phyloP scores from a whole-genome alignment of 2,797 vertebrate genomes.

The Microctenopoma steveboyesi region DNA sequence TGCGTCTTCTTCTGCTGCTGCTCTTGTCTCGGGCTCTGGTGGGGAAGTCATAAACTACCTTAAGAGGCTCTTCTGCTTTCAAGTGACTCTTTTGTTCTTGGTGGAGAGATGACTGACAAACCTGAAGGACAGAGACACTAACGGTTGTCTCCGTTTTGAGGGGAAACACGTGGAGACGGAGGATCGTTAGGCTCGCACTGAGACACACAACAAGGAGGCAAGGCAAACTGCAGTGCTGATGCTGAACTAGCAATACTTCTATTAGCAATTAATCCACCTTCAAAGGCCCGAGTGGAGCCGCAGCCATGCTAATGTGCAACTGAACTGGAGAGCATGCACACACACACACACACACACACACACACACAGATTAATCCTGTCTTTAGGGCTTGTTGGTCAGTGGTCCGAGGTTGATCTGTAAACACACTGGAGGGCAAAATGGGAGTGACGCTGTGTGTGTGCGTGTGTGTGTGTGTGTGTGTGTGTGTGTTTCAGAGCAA shows the following conservation, averaged over 20 bases:
- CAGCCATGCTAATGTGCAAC: slow-evolving; percentile 62
- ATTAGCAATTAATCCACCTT: slow-evolving; percentile 73
- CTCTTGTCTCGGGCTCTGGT: slow-evolving; percentile 41
- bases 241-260: slow-evolving; percentile 59
- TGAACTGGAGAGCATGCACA: slow-evolving; percentile 35
- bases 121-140: slow-evolving; percentile 14
- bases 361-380: slow-evolving; percentile 59
- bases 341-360: slow-evolving; percentile 1
- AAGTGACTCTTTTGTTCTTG: slow-evolving; percentile 58
- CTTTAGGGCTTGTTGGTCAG: slow-evolving; percentile 64
- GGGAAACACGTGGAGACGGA: not conserved
- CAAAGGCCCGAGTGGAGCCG: slow-evolving; percentile 70
- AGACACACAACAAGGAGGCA: not conserved
- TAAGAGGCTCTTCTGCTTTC: slow-evolving; percentile 57
- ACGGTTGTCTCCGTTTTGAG: not conserved
- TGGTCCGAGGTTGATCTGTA: slow-evolving; percentile 28
- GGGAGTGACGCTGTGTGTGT: slow-evolving; percentile 19
- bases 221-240: slow-evolving; percentile 10
- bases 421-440: slow-evolving; percentile 39
- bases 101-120: slow-evolving; percentile 29
- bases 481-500: not conserved
- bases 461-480: not conserved
- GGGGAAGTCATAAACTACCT: slow-evolving; percentile 45
- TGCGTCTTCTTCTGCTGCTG: slow-evolving; percentile 55
- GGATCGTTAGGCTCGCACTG: not conserved